A percentile compares a stretch with the other conserved stretches of the same genome.
Evolutionary conservation across 2,888 invertebrate species (phyloP).

Genomic region (Aproaerema taeniolella): DNA sequence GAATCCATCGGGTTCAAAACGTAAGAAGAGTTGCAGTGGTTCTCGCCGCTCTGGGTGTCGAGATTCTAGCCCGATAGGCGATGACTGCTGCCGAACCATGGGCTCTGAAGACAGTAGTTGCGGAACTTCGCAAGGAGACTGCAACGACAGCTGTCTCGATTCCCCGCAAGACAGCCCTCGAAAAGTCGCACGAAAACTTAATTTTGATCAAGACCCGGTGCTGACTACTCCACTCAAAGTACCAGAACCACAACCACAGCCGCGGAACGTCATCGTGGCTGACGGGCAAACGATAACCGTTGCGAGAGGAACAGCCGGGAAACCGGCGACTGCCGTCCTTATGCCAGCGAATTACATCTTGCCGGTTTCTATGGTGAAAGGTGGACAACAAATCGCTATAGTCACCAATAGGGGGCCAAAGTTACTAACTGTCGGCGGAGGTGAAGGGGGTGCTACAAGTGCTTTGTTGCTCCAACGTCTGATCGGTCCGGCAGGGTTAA

Average conservation of each 20-base stretch:
- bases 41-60: constrained; percentile 74
- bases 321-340: constrained; percentile 80
- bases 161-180: constrained; percentile 76
- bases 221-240: constrained; percentile 44
- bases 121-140: constrained; percentile 78
- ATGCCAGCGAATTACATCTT: constrained; percentile 85
- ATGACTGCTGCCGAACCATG: constrained; percentile 82
- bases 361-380: constrained; percentile 84
- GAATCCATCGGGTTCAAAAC: constrained; percentile 82
- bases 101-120: constrained; percentile 88
- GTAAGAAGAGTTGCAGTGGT: constrained; percentile 81
- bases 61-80: constrained; percentile 80
- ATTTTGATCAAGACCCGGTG: constrained; percentile 66
- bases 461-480: constrained; percentile 82
- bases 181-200: constrained; percentile 62
- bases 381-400: constrained; percentile 84
- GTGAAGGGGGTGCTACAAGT: constrained; percentile 75
- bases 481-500: constrained; percentile 79
- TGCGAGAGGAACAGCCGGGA: constrained; percentile 77
- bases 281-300: constrained; percentile 81
- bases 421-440: constrained; percentile 62
- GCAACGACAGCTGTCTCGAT: constrained; percentile 67
- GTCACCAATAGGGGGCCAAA: constrained; percentile 82
- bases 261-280: constrained; percentile 79
- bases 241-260: constrained; percentile 44